A percentile compares a stretch with the other conserved stretches of the same genome.
phyloP scores from a whole-genome alignment of 2,888 invertebrate species.

The Dasysyrphus albostriatus region DNA sequence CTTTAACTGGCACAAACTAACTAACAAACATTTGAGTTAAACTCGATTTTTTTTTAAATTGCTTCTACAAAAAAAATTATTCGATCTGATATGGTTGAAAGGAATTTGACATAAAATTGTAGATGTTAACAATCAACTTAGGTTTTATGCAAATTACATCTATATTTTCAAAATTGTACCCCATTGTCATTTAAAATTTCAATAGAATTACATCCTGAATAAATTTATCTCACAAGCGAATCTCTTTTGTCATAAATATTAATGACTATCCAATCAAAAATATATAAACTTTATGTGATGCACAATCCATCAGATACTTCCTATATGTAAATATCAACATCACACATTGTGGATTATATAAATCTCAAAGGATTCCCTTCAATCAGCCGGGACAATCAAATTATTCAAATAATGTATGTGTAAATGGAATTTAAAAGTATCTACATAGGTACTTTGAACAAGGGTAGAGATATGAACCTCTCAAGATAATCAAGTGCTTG shows the following conservation, averaged over 20 bases:
- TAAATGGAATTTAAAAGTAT: slow-evolving; percentile 11
- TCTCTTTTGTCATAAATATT: background rate
- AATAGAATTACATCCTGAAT: background rate
- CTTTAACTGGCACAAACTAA: too few relatives aligned
- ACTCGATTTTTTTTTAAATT: too few relatives aligned
- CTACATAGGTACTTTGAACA: background rate
- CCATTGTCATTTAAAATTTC: background rate
- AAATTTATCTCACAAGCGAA: background rate
- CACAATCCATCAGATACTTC: background rate
- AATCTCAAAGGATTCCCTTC: background rate
- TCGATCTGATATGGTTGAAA: too few relatives aligned
- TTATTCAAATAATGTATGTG: slow-evolving; percentile 37
- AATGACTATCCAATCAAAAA: slow-evolving; percentile 14
- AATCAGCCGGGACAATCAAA: slow-evolving; percentile 1
- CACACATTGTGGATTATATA: slow-evolving; percentile 3
- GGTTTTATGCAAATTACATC: too few relatives aligned
- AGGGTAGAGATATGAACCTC: too few relatives aligned
- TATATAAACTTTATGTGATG: background rate
- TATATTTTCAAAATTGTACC: background rate
- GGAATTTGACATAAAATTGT: too few relatives aligned
- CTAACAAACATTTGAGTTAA: too few relatives aligned
- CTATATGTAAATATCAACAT: background rate
- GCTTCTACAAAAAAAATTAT: too few relatives aligned
- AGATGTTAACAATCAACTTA: too few relatives aligned
- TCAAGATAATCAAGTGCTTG: background rate